Conservation (phyloP, 2,888 invertebrate species). For the Zele albiditarsus region DNA sequence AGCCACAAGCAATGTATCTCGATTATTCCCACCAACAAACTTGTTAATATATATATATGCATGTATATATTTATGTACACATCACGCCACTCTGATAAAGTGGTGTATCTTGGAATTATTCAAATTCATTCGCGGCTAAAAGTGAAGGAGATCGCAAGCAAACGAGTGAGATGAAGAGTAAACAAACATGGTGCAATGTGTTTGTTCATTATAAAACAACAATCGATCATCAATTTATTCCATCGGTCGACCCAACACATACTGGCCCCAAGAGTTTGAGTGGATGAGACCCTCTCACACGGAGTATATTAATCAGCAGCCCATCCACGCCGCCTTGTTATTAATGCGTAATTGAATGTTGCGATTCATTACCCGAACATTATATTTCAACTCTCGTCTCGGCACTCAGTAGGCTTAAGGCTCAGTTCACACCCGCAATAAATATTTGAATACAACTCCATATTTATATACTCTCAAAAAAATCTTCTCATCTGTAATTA, state of each 20-base stretch:
- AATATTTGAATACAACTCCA: neutral
- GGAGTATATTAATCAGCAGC: slow-evolving; percentile 57
- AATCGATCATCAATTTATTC: neutral
- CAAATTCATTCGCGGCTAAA: slow-evolving; percentile 43
- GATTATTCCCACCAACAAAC: neutral
- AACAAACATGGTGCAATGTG: slow-evolving; percentile 3
- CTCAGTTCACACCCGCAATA: slow-evolving; percentile 41
- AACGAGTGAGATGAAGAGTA: slow-evolving; percentile 7
- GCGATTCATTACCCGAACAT: slow-evolving; percentile 62
- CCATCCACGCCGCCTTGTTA: slow-evolving; percentile 58
- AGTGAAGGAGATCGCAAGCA: slow-evolving; percentile 34
- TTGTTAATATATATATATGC: neutral
- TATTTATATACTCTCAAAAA: neutral
- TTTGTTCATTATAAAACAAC: slow-evolving; percentile 45
- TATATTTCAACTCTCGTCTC: slow-evolving; percentile 51
- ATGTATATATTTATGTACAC: neutral
- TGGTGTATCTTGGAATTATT: slow-evolving; percentile 50
- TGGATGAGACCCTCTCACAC: slow-evolving; percentile 23
- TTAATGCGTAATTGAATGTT: slow-evolving; percentile 64
- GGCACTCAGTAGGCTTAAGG: slow-evolving; percentile 36
- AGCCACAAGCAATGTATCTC: slow-evolving; percentile 14
- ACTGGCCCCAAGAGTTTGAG: slow-evolving; percentile 4
- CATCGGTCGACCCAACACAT: slow-evolving; percentile 4
- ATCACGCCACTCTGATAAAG: neutral
- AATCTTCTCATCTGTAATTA: neutral